Evolutionary conservation across 30 jellyfish, hydroid and myxozoan genomes (phyloP).

Genomic region (Aurelia aurita complex sp. Pacific): DNA sequence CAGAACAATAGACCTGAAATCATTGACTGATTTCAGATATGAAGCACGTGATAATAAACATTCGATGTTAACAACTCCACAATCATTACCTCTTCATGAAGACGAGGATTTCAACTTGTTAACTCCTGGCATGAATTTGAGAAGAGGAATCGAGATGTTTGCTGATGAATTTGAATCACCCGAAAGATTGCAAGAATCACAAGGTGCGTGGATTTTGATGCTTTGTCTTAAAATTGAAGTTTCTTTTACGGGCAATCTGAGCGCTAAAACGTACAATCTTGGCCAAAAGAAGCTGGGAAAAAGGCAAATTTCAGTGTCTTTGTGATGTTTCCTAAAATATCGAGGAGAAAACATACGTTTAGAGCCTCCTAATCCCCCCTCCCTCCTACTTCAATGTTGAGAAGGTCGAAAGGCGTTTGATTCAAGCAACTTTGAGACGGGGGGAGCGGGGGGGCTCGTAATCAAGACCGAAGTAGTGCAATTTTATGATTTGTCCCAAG

Average conservation of each 20-base stretch:
- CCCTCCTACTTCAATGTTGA: too few relatives aligned
- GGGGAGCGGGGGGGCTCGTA: too few relatives aligned
- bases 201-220: conserved; percentile 1
- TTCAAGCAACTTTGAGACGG: neutral
- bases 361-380: too few relatives aligned
- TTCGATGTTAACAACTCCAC: conserved; percentile 11
- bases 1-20: neutral
- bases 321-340: too few relatives aligned
- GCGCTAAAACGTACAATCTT: neutral
- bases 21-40: neutral
- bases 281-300: neutral
- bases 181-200: conserved; percentile 6
- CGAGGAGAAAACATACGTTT: too few relatives aligned
- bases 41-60: neutral
- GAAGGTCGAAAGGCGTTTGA: neutral
- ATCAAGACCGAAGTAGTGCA: too few relatives aligned
- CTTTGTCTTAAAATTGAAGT: neutral
- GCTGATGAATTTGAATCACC: conserved; percentile 32
- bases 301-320: too few relatives aligned
- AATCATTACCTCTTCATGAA: neutral
- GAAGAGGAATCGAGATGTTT: conserved; percentile 34
- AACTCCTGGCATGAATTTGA: conserved; percentile 43
- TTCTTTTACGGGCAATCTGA: too few relatives aligned
- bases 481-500: too few relatives aligned
- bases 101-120: conserved; percentile 43